Percentiles rank a stretch among this genome's conserved stretches.
These are phyloP conservation scores for Atherinomorus stipes DNA, from an alignment of 2,113 vertebrate genomes.

Conservation along the genomic window DNA sequence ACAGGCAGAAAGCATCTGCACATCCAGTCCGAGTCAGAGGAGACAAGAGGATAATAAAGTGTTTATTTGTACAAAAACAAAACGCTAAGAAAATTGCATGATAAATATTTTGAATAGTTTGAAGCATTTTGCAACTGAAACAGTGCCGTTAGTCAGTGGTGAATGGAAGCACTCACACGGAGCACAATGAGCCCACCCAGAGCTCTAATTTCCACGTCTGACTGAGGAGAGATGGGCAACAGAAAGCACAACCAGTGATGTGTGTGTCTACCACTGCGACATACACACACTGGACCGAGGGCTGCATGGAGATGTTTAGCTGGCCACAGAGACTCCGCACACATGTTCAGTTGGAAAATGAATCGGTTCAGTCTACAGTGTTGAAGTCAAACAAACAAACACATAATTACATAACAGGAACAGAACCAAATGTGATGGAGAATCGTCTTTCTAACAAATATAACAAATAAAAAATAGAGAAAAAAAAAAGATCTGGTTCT, in stretches of 20 bases:
- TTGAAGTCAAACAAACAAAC: conserved; percentile 4
- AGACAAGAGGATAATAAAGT: conserved; percentile 55
- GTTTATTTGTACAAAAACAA: conserved; percentile 74
- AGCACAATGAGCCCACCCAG: conserved; percentile 57
- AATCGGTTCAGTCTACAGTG: conserved; percentile 40
- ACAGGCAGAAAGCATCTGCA: not conserved
- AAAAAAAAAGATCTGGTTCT: conserved; percentile 14
- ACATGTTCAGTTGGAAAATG: conserved; percentile 53
- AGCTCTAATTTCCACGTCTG: conserved; percentile 36
- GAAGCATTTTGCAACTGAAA: conserved; percentile 60
- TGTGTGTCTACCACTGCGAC: conserved; percentile 35
- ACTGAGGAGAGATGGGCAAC: conserved; percentile 20
- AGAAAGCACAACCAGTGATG: conserved; percentile 30
- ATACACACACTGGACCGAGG: conserved; percentile 6
- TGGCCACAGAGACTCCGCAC: conserved; percentile 31
- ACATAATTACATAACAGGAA: conserved; percentile 3
- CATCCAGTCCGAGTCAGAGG: conserved; percentile 14
- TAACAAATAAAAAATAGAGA: conserved; percentile 20
- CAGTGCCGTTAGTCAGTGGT: conserved; percentile 62
- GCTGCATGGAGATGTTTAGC: conserved; percentile 33
- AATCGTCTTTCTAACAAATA: not conserved
- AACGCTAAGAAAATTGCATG: conserved; percentile 70
- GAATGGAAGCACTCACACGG: conserved; percentile 63
- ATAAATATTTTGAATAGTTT: conserved; percentile 70
- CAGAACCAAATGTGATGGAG: conserved; percentile 20